Conservation (phyloP, 2,888 invertebrate species). For the Patella caerulea region DNA sequence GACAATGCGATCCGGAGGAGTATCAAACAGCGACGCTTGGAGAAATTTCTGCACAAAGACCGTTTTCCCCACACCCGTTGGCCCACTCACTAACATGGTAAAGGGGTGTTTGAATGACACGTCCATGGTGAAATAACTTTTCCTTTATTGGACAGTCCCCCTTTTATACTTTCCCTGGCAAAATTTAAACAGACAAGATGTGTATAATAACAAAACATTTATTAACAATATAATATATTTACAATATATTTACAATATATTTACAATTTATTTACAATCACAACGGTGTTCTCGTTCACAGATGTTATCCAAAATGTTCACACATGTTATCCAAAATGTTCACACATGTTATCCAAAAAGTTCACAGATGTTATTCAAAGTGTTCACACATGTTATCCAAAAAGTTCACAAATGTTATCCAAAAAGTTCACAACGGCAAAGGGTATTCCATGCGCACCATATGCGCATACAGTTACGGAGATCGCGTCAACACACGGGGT, state of each 20-base stretch:
- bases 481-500: not conserved
- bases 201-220: too few species aligned
- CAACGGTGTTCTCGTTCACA: not conserved
- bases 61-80: not conserved
- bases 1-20: not conserved
- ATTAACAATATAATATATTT: too few species aligned
- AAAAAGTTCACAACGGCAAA: not conserved
- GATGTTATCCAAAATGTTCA: not conserved
- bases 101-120: not conserved
- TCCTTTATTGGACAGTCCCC: not conserved
- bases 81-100: not conserved
- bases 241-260: too few species aligned
- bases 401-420: too few species aligned
- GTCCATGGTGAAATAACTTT: not conserved
- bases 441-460: too few species aligned
- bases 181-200: too few species aligned
- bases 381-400: too few species aligned
- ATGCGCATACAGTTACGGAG: not conserved
- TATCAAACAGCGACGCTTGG: not conserved
- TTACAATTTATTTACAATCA: too few species aligned
- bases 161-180: not conserved
- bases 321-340: not conserved
- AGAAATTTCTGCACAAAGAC: not conserved
- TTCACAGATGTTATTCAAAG: too few species aligned
- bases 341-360: too few species aligned